Evolutionary conservation across 2,797 vertebrate genomes (phyloP).

Genomic region (Coregonus suidteri): DNA sequence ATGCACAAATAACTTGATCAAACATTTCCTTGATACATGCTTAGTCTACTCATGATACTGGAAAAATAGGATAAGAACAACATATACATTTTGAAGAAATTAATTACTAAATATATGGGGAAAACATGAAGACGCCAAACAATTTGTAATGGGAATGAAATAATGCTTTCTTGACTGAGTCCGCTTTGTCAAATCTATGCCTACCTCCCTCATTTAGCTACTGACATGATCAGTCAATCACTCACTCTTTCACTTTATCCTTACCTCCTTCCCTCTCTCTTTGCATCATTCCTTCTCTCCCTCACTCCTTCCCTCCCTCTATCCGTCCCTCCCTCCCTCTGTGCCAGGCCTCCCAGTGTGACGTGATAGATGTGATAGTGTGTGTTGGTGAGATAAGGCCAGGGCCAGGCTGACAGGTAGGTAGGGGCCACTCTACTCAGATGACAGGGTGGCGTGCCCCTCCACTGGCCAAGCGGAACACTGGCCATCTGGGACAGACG

Average conservation of each 20-base stretch:
- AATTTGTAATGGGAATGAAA: too few species aligned
- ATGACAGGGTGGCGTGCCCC: constrained; percentile 55
- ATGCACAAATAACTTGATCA: too few species aligned
- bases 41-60: neutral
- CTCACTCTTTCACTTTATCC: neutral
- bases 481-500: constrained; percentile 69
- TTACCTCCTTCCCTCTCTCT: neutral
- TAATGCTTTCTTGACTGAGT: too few species aligned
- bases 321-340: neutral
- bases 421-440: constrained; percentile 37
- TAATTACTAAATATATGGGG: too few species aligned
- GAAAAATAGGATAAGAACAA: neutral
- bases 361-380: constrained; percentile 27
- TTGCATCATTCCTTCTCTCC: neutral
- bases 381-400: constrained; percentile 24
- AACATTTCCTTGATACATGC: neutral
- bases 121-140: too few species aligned
- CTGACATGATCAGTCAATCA: neutral
- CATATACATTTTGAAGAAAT: too few species aligned
- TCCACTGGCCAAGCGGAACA: constrained; percentile 72
- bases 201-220: neutral
- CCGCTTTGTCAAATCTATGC: too few species aligned
- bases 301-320: neutral
- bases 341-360: neutral
- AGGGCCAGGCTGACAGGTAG: constrained; percentile 22